phyloP scores from a whole-genome alignment of 2,888 invertebrate genomes.

The Argynnis bischoffii region DNA sequence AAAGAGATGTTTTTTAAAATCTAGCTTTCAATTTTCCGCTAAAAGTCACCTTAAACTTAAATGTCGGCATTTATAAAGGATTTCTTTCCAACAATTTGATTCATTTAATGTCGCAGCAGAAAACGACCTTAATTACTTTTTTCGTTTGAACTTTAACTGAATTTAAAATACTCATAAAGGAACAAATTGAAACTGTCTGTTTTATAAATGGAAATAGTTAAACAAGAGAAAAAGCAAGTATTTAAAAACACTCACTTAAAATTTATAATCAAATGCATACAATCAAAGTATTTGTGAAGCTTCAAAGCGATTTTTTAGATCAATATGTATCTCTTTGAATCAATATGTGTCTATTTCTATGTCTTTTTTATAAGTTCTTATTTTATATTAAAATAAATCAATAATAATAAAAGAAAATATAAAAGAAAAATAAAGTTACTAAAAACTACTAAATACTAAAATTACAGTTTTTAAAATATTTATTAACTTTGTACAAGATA shows the following conservation, averaged over 20 bases:
- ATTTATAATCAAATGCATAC: neutral
- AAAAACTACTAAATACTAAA: too few relatives aligned
- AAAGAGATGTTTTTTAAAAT: neutral
- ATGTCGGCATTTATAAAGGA: constrained; percentile 46
- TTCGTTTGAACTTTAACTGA: constrained; percentile 59
- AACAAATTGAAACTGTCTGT: constrained; percentile 45
- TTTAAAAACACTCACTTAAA: constrained; percentile 7
- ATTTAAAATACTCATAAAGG: constrained; percentile 49
- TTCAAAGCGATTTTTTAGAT: neutral
- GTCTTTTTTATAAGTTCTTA: too few relatives aligned
- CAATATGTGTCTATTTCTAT: too few relatives aligned
- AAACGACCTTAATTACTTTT: constrained; percentile 67
- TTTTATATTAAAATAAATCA: too few relatives aligned
- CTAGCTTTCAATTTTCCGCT: neutral
- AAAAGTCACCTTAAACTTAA: constrained; percentile 34
- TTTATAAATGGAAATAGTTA: constrained; percentile 49
- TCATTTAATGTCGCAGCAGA: constrained; percentile 56
- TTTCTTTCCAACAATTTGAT: constrained; percentile 56
- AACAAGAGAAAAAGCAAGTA: constrained; percentile 26
- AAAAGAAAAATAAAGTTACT: too few relatives aligned
- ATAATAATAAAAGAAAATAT: too few relatives aligned
- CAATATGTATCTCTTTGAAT: too few relatives aligned
- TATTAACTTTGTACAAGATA: too few relatives aligned
- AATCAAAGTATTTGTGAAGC: constrained; percentile 1
- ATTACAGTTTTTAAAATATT: too few relatives aligned